Percentiles rank a stretch among this genome's conserved stretches.
Conservation (phyloP, 1,140 invertebrate species). For the Monomorium pharaonis region DNA sequence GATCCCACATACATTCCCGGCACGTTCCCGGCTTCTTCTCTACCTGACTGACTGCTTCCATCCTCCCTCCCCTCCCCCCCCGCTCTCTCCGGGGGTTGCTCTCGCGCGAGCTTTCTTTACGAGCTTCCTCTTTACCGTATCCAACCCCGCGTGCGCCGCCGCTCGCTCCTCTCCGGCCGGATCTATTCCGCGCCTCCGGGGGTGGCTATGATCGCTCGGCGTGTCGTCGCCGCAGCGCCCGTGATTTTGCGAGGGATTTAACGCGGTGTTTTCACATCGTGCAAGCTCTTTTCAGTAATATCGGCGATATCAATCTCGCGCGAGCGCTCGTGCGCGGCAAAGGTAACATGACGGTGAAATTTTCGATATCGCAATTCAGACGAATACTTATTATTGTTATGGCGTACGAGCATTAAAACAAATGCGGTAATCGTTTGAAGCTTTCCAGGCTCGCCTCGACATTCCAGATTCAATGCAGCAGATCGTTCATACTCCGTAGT, state of each 20-base stretch:
- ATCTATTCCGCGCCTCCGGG: slow-evolving; percentile 30
- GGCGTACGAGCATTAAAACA: neutral
- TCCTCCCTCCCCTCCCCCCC: neutral
- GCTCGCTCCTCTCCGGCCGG: neutral
- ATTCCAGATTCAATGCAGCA: neutral
- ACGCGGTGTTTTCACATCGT: neutral
- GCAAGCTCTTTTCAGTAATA: neutral
- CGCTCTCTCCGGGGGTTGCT: too few species aligned
- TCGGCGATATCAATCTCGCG: neutral
- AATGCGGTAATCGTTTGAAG: too few species aligned
- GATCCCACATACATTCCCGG: slow-evolving; percentile 79
- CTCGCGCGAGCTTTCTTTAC: slow-evolving; percentile 63
- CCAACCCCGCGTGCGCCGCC: neutral
- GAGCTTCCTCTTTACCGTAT: slow-evolving; percentile 53
- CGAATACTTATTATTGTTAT: too few species aligned
- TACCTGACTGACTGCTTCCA: slow-evolving; percentile 73
- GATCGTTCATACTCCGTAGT: neutral
- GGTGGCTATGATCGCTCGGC: slow-evolving; percentile 19
- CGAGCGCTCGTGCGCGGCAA: too few species aligned
- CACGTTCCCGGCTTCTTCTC: slow-evolving; percentile 78
- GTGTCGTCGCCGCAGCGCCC: slow-evolving; percentile 1
- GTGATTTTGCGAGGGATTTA: slow-evolving; percentile 30
- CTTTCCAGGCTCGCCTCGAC: neutral
- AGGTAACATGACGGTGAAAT: too few species aligned
- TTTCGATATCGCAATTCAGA: too few species aligned